Base-by-base conservation (phyloP, 2,797 vertebrate species). In the Macroramphosus scolopax region DNA sequence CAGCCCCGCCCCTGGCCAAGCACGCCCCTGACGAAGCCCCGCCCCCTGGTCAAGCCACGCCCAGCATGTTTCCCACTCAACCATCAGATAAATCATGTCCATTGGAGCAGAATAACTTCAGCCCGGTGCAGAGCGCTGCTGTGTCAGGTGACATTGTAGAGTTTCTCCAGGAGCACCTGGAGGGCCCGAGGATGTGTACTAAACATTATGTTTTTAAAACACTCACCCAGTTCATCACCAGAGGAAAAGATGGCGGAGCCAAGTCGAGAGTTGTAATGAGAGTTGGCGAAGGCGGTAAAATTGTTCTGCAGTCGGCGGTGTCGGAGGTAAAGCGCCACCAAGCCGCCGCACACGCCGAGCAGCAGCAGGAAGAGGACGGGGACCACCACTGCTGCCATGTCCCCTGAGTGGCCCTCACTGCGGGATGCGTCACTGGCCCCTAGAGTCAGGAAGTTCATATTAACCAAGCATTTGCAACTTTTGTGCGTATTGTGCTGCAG, bases 191-290 rank as follows among this genome's bases (percentile, higher is more conserved):
- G n/a, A n/a, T n/a, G n/a, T n/a, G n/a, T n/a, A n/a, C n/a, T n/a
- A n/a, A n/a, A n/a, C n/a, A n/a, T n/a, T n/a, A n/a, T n/a, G n/a
- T n/a, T n/a, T n/a, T n/a, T n/a, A 38, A 42, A 46, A n/a, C 3
- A 28, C 84, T 60, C 82, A 98, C 96, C 96, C 65, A 98, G 88
- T 52, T 98, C 95, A 0, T 98, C 95, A 28, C 96, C 95, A 0
- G 96, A 96, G 56, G 95, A 99, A 89, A 99, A 98, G 68, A 98
- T 93, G 62, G 97, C 97, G 0, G 96, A 93, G 32, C 97, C 97
- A 35, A 98, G 89, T 37, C 97, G 91, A 6, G 97, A 98, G 85
- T 93, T 99, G 83, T 99, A 99, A 86, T 98, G 97, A 68, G 95
- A 97, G 78, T 97, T 99, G 46, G 97, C 92, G 0, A 99, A 99